phyloP scores from a whole-genome alignment of 2,113 vertebrate species.

The Artemisiospiza belli region DNA sequence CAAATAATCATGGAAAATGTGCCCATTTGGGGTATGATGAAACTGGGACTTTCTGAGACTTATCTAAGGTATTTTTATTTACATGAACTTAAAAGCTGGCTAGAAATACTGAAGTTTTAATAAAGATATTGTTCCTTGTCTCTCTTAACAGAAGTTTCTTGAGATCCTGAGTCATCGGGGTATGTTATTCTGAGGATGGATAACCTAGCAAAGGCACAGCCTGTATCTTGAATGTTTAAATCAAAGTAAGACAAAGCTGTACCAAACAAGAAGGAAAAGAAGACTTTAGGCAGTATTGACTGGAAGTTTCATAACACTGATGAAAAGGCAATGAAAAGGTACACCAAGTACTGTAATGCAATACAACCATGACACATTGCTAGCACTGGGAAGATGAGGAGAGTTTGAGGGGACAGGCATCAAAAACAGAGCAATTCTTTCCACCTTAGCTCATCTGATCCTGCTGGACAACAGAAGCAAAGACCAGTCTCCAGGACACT shows the following conservation, averaged over 20 bases:
- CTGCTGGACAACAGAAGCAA: background rate
- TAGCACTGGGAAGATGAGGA: background rate
- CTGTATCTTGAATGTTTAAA: background rate
- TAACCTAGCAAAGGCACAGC: background rate
- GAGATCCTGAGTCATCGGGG: background rate
- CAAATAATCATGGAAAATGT: background rate
- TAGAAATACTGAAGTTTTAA: background rate
- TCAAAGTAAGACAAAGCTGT: background rate
- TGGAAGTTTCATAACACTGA: background rate
- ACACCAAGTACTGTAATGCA: background rate
- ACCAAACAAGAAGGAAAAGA: background rate
- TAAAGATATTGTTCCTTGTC: background rate
- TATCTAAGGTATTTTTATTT: background rate
- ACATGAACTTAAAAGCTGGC: background rate
- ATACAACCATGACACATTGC: background rate
- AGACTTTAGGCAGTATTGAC: background rate
- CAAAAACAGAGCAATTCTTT: background rate
- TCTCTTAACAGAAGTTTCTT: background rate
- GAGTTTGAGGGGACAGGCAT: background rate
- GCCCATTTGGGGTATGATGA: background rate
- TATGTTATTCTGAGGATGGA: background rate
- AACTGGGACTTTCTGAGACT: background rate
- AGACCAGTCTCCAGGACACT: background rate
- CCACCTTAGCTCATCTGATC: background rate
- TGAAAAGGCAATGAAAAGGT: background rate